Conservation (phyloP, 2,888 invertebrate genomes). For the Neria commutata region DNA sequence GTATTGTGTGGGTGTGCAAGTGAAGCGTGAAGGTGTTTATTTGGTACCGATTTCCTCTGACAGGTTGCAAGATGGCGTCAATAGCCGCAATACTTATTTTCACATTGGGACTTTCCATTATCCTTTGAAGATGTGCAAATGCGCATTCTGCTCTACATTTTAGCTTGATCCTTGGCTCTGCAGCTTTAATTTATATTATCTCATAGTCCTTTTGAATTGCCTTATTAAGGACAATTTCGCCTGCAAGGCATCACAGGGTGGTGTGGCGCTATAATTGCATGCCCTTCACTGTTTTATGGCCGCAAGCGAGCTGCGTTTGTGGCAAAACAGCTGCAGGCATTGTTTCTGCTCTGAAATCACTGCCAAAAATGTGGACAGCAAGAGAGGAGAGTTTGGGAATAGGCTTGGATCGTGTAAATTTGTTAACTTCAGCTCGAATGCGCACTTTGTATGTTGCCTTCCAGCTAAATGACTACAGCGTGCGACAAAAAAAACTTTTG, state of each 20-base stretch:
- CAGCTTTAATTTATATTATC: too few species aligned
- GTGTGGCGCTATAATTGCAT: background rate
- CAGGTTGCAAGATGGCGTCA: too few species aligned
- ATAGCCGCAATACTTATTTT: too few species aligned
- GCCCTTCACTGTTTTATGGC: background rate
- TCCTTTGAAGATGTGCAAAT: too few species aligned
- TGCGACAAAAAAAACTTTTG: background rate
- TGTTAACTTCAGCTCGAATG: conserved; percentile 9
- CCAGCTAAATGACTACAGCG: too few species aligned
- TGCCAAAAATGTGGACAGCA: background rate
- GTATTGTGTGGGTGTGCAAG: conserved; percentile 1
- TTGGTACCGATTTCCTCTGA: too few species aligned
- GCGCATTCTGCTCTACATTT: too few species aligned
- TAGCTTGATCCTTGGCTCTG: too few species aligned
- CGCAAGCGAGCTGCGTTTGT: too few species aligned
- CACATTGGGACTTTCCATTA: too few species aligned
- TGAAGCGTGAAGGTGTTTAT: too few species aligned
- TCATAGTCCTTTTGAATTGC: background rate
- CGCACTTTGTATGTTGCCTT: background rate
- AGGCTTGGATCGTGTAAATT: background rate
- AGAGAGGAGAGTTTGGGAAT: background rate
- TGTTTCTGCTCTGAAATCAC: background rate
- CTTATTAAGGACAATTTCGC: background rate
- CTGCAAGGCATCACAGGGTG: background rate
- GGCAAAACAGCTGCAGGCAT: background rate